A percentile compares a stretch with the other conserved stretches of the same genome.
phyloP scores from a whole-genome alignment of 2,113 vertebrate species.

The Anoura caudifer region DNA sequence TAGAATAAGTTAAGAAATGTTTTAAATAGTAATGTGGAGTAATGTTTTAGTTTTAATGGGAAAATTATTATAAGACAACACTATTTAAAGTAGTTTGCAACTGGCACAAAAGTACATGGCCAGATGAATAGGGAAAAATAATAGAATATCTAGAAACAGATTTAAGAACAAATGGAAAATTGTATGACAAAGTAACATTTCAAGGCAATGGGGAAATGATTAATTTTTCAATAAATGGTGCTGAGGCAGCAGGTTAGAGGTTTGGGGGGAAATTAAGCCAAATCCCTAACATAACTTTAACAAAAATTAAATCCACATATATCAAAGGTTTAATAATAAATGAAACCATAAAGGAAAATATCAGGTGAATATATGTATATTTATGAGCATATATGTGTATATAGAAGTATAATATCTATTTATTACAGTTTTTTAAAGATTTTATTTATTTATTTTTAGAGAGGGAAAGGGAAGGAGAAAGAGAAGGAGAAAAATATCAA shows the following conservation, averaged over 20 bases:
- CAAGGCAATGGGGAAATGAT: neutral
- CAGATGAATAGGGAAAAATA: neutral
- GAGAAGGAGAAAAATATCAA: no score
- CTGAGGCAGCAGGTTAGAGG: neutral
- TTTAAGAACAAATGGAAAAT: neutral
- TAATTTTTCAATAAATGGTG: neutral
- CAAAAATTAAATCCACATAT: neutral
- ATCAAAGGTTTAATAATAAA: slow-evolving; percentile 26
- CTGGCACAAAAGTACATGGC: neutral
- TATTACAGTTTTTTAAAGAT: neutral
- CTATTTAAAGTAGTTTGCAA: slow-evolving; percentile 26
- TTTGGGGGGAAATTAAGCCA: neutral
- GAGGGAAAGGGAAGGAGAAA: no score
- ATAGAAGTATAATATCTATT: neutral
- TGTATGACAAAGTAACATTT: neutral
- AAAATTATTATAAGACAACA: neutral
- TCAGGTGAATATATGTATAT: neutral
- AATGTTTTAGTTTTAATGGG: neutral
- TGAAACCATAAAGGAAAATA: neutral
- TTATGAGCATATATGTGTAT: neutral
- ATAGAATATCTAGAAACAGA: slow-evolving; percentile 1
- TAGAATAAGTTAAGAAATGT: slow-evolving; percentile 4
- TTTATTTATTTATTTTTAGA: no score
- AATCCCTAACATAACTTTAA: neutral
- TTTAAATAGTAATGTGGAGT: neutral